Percentiles rank a stretch among this genome's conserved stretches.
Conservation (phyloP, 2,797 vertebrate species). For the Centroberyx gerrardi region DNA sequence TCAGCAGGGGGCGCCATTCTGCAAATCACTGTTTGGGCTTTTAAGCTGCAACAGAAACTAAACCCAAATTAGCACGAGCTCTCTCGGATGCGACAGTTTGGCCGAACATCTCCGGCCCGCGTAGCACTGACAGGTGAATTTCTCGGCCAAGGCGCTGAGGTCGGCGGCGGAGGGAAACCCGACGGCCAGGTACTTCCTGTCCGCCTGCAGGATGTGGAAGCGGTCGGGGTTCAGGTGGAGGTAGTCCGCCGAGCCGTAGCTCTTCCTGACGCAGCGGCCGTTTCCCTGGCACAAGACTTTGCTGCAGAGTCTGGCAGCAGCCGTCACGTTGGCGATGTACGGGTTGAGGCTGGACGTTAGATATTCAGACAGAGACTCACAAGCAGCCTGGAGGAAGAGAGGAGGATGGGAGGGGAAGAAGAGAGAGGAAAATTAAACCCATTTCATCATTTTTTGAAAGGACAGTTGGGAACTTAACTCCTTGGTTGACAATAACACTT, state of each 20-base stretch:
- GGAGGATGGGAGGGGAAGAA: constrained; percentile 13
- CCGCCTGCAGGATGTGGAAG: constrained; percentile 79
- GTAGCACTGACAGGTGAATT: constrained; percentile 89
- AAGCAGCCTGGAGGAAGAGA: constrained; percentile 80
- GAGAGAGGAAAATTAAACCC: no score
- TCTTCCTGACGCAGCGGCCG: constrained; percentile 87
- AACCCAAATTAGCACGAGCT: constrained; percentile 50
- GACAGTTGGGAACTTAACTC: no score
- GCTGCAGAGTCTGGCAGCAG: constrained; percentile 90
- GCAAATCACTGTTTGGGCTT: no score
- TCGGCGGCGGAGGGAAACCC: constrained; percentile 83
- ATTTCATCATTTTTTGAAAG: no score
- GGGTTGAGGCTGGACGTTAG: constrained; percentile 84
- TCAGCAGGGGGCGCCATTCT: background rate
- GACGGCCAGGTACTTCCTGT: constrained; percentile 73
- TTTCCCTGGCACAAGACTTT: constrained; percentile 84
- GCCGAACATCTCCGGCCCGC: constrained; percentile 52
- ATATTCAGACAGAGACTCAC: constrained; percentile 84
- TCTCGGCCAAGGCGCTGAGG: constrained; percentile 74
- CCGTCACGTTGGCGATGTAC: constrained; percentile 91
- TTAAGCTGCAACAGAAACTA: constrained; percentile 3
- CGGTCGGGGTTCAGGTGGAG: constrained; percentile 88
- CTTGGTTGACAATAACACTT: no score
- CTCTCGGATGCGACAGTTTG: constrained; percentile 4
- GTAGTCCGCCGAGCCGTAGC: constrained; percentile 83